Percentiles rank a stretch among this genome's conserved stretches.
These are phyloP conservation scores for Mormyrus hasselquistii DNA, from an alignment of 2,797 vertebrate species.

Conservation along the genomic window DNA sequence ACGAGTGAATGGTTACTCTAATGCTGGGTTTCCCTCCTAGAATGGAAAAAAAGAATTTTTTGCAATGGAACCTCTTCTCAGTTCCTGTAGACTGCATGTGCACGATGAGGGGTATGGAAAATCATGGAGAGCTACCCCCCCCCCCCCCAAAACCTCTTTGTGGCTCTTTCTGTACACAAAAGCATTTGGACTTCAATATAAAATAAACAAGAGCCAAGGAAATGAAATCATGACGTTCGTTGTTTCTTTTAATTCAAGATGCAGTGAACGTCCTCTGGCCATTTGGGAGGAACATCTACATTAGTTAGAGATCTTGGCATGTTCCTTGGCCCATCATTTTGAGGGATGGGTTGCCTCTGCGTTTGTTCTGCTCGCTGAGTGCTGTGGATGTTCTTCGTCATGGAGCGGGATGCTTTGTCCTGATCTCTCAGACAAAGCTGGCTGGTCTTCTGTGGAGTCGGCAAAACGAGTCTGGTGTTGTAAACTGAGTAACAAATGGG, in stretches of 20 bases:
- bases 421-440: neutral
- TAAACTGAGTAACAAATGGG: neutral
- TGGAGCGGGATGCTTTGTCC: neutral
- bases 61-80: neutral
- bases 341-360: neutral
- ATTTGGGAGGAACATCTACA: neutral
- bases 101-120: neutral
- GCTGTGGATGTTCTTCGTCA: neutral
- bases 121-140: neutral
- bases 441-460: neutral
- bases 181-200: slow-evolving; percentile 3
- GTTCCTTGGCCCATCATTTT: neutral
- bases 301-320: neutral
- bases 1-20: neutral
- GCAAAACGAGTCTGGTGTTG: neutral
- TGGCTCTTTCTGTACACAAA: neutral
- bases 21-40: neutral
- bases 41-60: neutral
- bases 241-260: neutral
- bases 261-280: neutral
- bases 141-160: neutral
- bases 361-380: neutral
- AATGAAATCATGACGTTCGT: slow-evolving; percentile 3
- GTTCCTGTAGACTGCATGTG: neutral
- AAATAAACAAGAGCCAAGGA: slow-evolving; percentile 21